These are phyloP conservation scores for Sminthopsis crassicaudata DNA, from an alignment of 2,113 vertebrate genomes.

Conservation along the genomic window DNA sequence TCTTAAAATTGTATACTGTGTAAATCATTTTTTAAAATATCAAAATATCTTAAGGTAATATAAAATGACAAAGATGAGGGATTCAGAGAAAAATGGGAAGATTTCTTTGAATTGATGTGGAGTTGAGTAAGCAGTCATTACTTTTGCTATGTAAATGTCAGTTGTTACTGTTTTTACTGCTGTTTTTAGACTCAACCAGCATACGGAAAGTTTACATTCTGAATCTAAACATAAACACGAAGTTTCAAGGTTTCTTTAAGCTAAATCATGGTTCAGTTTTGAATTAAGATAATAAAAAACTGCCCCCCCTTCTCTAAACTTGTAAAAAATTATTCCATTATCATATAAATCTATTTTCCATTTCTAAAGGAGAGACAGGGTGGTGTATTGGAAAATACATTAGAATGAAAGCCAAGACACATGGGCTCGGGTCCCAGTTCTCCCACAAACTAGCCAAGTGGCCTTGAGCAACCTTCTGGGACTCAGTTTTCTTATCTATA, in stretches of 20 bases:
- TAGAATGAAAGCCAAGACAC: background rate
- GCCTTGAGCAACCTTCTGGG: background rate
- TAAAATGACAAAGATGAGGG: background rate
- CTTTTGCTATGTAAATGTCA: background rate
- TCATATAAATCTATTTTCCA: conserved; percentile 19
- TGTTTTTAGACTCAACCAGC: background rate
- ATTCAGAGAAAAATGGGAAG: background rate
- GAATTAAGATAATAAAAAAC: conserved; percentile 38
- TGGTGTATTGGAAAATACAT: background rate
- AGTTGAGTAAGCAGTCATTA: background rate
- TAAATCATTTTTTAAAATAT: background rate
- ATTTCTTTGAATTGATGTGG: background rate
- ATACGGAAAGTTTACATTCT: background rate
- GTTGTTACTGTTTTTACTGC: background rate
- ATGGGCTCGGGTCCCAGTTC: background rate
- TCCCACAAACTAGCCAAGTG: background rate
- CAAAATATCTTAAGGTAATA: background rate
- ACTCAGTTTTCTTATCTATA: background rate
- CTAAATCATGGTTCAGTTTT: conserved; percentile 23
- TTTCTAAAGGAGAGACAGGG: background rate
- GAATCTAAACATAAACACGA: conserved; percentile 21
- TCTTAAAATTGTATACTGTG: background rate
- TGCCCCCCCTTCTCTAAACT: background rate
- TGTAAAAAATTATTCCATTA: background rate
- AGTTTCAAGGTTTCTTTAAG: background rate